Conservation (phyloP, 2,888 invertebrate genomes). For the Caenorhabditis zanzibari region DNA sequence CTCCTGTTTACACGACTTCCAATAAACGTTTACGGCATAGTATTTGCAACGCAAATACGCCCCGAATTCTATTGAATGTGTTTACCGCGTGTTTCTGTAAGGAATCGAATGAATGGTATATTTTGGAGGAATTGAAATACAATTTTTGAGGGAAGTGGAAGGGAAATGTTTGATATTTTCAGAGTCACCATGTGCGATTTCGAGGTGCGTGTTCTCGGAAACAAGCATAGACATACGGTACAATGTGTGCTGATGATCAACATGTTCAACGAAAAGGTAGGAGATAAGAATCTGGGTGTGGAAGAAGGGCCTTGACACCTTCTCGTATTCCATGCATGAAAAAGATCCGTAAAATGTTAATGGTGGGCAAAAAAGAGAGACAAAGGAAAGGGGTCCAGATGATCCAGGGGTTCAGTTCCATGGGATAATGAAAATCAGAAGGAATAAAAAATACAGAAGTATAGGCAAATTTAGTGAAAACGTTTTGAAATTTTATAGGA, state of each 20-base stretch:
- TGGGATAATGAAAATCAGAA: not conserved
- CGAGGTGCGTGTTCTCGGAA: conserved; percentile 84
- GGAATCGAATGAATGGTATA: conserved; percentile 44
- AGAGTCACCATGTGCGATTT: conserved; percentile 83
- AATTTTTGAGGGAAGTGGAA: not conserved
- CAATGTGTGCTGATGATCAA: conserved; percentile 83
- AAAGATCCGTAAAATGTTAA: conserved; percentile 29
- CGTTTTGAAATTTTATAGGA: too few relatives aligned
- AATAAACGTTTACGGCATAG: conserved; percentile 60
- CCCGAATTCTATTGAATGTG: conserved; percentile 20
- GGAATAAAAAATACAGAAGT: too few relatives aligned
- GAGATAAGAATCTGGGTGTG: conserved; percentile 50
- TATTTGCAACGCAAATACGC: conserved; percentile 56
- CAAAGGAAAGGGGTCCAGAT: not conserved
- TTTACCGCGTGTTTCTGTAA: conserved; percentile 43
- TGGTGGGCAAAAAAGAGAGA: not conserved
- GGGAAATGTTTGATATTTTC: conserved; percentile 25
- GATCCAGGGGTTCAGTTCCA: not conserved
- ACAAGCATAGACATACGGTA: conserved; percentile 84
- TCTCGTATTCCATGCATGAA: conserved; percentile 41
- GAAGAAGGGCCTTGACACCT: conserved; percentile 55
- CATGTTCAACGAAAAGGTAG: conserved; percentile 83
- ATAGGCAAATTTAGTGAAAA: too few relatives aligned
- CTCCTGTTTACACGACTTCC: conserved; percentile 58
- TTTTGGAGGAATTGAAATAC: not conserved